These are phyloP conservation scores for Symphodus melops DNA, from an alignment of 2,113 vertebrate species.

Conservation along the genomic window DNA sequence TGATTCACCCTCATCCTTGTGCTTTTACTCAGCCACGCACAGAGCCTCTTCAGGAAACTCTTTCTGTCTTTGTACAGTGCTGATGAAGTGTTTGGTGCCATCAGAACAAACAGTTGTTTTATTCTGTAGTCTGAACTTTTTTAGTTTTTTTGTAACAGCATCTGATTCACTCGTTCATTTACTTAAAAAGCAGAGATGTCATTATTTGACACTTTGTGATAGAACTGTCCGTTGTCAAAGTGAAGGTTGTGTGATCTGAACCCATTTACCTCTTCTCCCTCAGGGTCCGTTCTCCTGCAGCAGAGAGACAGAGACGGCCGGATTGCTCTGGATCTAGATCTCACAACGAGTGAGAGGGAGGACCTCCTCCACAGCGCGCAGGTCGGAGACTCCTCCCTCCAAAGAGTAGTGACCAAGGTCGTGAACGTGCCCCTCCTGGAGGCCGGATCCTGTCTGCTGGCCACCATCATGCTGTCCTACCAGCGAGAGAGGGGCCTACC, in stretches of 20 bases:
- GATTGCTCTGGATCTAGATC: conserved; percentile 86
- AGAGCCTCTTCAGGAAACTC: not conserved
- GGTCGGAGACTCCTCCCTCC: conserved; percentile 60
- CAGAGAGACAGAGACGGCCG: conserved; percentile 80
- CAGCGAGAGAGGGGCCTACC: conserved; percentile 58
- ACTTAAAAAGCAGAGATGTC: not conserved
- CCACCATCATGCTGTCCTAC: conserved; percentile 77
- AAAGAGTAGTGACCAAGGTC: conserved; percentile 18
- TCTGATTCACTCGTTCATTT: not conserved
- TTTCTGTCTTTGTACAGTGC: not conserved
- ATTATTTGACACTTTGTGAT: not conserved
- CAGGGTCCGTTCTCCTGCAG: conserved; percentile 89
- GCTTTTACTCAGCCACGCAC: not conserved
- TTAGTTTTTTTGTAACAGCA: not conserved
- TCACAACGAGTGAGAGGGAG: conserved; percentile 76
- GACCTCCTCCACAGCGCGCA: conserved; percentile 84
- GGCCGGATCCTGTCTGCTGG: conserved; percentile 76
- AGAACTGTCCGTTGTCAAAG: not conserved
- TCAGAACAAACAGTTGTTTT: not conserved
- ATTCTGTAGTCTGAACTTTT: not conserved
- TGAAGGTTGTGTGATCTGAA: conserved; percentile 23
- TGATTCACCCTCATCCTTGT: not conserved
- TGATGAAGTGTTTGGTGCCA: not conserved
- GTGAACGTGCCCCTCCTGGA: conserved; percentile 76
- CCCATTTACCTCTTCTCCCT: conserved; percentile 40